These are phyloP conservation scores for Plagiodera versicolora DNA, from an alignment of 2,888 invertebrate genomes.

Conservation along the genomic window DNA sequence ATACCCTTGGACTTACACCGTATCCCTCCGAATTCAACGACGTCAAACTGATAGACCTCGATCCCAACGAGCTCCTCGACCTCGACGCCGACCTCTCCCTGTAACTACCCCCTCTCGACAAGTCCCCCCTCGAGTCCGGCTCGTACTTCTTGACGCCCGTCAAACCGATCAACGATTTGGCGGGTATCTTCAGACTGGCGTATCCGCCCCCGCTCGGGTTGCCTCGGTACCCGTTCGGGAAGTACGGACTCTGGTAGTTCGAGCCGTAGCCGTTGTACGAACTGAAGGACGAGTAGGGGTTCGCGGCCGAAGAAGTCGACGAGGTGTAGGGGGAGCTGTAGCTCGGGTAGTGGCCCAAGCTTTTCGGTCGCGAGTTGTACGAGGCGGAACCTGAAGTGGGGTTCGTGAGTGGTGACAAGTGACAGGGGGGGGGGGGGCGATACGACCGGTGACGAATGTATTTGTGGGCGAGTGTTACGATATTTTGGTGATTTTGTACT, in stretches of 20 bases:
- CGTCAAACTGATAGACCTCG: conserved; percentile 66
- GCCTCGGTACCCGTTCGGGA: conserved; percentile 56
- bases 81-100: conserved; percentile 49
- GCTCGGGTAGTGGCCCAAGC: conserved; percentile 44
- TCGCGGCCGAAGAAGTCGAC: conserved; percentile 51
- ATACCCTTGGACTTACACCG: conserved; percentile 63
- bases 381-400: conserved; percentile 31
- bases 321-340: conserved; percentile 40
- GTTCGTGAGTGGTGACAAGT: conserved; percentile 18
- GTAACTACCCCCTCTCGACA: conserved; percentile 43
- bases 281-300: conserved; percentile 38
- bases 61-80: conserved; percentile 52
- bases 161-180: conserved; percentile 61
- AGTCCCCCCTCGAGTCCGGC: conserved; percentile 45
- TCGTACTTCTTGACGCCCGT: conserved; percentile 54
- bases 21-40: conserved; percentile 82
- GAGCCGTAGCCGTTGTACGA: conserved; percentile 29
- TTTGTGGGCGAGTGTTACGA: too few relatives aligned
- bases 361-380: conserved; percentile 45
- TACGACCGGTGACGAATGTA: too few relatives aligned
- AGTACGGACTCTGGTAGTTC: conserved; percentile 55
- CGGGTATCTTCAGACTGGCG: conserved; percentile 68
- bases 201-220: conserved; percentile 59
- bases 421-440: background rate
- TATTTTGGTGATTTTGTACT: too few relatives aligned